These are phyloP conservation scores for Dynastes grantii DNA, from an alignment of 2,888 invertebrate species.

Conservation along the genomic window DNA sequence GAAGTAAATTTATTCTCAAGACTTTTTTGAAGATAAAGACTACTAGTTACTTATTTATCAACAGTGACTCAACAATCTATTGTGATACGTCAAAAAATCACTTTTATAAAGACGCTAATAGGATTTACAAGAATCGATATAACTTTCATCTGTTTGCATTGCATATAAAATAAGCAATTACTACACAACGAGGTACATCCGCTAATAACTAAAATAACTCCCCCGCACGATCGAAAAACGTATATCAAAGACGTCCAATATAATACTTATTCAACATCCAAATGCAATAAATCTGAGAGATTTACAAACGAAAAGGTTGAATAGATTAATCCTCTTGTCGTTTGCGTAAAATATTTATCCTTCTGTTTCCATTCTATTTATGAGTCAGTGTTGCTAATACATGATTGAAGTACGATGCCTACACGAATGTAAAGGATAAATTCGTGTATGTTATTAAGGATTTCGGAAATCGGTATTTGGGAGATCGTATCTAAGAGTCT, in stretches of 20 bases:
- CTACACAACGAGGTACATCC: slow-evolving; percentile 36
- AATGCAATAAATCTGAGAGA: slow-evolving; percentile 33
- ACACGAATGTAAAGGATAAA: neutral
- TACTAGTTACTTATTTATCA: no score
- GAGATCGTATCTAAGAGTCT: neutral
- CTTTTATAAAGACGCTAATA: no score
- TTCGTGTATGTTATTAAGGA: neutral
- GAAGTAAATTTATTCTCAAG: no score
- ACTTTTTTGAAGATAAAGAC: no score
- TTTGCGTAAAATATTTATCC: slow-evolving; percentile 43
- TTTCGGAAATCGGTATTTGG: neutral
- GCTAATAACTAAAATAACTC: slow-evolving; percentile 41
- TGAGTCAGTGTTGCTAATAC: neutral
- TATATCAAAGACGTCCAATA: slow-evolving; percentile 29
- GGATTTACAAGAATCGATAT: no score
- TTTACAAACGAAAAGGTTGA: slow-evolving; percentile 43
- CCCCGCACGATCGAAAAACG: slow-evolving; percentile 13
- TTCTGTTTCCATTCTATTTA: slow-evolving; percentile 33
- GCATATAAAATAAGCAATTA: slow-evolving; percentile 45
- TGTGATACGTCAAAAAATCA: no score
- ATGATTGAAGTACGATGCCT: slow-evolving; percentile 3
- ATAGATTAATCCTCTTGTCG: slow-evolving; percentile 39
- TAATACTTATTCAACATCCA: slow-evolving; percentile 39
- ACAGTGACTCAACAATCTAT: no score
- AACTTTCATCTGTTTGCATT: neutral